Percentiles rank a stretch among this genome's conserved stretches.
phyloP scores from a whole-genome alignment of 64 coral and sea anemone species.

The Pocillopora damicornis region DNA sequence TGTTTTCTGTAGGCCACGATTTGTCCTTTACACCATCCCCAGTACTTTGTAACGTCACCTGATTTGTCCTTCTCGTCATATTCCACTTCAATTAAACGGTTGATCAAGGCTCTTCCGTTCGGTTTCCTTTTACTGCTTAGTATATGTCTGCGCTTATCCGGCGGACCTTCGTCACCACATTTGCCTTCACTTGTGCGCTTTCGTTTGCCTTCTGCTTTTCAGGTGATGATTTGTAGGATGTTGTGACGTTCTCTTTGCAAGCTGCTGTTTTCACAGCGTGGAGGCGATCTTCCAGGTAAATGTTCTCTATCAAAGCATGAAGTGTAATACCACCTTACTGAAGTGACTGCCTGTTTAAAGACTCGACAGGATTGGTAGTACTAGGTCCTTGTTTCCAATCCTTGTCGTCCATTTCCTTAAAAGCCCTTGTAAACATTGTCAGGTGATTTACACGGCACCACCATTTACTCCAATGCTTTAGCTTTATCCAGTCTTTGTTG shows the following conservation, averaged over 20 bases:
- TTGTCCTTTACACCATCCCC: constrained; percentile 38
- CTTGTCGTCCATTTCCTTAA: constrained; percentile 36
- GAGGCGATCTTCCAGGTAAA: constrained; percentile 45
- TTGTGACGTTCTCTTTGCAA: constrained; percentile 31
- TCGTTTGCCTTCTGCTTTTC: constrained; percentile 14
- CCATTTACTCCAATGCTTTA: constrained; percentile 59
- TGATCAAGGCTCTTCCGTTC: constrained; percentile 35
- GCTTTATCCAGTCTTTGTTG: constrained; percentile 42
- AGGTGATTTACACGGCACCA: constrained; percentile 49
- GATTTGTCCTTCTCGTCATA: constrained; percentile 9
- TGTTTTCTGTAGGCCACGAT: constrained; percentile 15
- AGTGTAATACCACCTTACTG: constrained; percentile 26
- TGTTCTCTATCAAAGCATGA: constrained; percentile 45
- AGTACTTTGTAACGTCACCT: constrained; percentile 25
- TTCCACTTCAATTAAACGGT: not conserved
- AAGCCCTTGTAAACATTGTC: constrained; percentile 44
- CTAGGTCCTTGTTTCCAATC: constrained; percentile 47
- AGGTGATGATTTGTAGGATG: constrained; percentile 34
- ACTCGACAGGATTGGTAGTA: constrained; percentile 52
- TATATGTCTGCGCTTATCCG: constrained; percentile 27
- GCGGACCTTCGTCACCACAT: constrained; percentile 25
- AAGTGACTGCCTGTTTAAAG: constrained; percentile 38
- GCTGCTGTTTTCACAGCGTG: constrained; percentile 48
- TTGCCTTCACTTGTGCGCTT: constrained; percentile 26
- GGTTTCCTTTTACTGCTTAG: not conserved